Base-by-base conservation (phyloP, 2,888 invertebrate species). In the Chesias legatella region DNA sequence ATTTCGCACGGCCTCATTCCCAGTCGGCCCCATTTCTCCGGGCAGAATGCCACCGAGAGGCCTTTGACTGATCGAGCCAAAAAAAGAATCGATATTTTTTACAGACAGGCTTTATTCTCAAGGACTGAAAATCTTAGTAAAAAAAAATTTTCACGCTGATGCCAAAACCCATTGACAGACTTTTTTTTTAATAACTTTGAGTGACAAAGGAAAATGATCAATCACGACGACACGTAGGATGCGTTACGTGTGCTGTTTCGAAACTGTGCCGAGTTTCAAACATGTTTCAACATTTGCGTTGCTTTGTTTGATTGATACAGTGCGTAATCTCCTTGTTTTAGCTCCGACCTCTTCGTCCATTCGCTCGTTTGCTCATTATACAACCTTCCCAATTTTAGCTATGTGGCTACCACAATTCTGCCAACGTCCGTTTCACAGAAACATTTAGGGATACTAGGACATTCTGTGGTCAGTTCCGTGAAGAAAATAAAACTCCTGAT, bases 271-370 rank as follows among this genome's bases (percentile, higher is more conserved):
- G 59, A 37, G 45, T 45, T 40, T 33, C 66, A 42, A 42, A 26
- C 39, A 30, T 23, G 68, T 80, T 82, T 71, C 80, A 74, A 61
- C 63, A 64, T 64, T 79, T 77, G 44, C 34, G 77, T 67, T 66
- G 74, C 71, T 73, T 75, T 73, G 72, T 79, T 78, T 79, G 81
- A 83, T 82, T 81, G 79, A 84, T 84, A 80, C 67, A 76, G 74
- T 74, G 74, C 67, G 77, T 82, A 81, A 82, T 83, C 79, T 81
- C 73, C 9, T 70, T 69, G 69, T 71, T 68, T 69, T 64, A 62
- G 51, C 48, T 54, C 35, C 70, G 67, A 74, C 70, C 74, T 72
- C 57, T 41, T 65, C 65, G 57, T 67, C 66, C 62, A 70, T 63
- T 66, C 56, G 55, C 48, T 23, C 29, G 32, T 31, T 31, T 43